These are phyloP conservation scores for Triplophysa rosa DNA, from an alignment of 2,113 vertebrate species.

Conservation along the genomic window DNA sequence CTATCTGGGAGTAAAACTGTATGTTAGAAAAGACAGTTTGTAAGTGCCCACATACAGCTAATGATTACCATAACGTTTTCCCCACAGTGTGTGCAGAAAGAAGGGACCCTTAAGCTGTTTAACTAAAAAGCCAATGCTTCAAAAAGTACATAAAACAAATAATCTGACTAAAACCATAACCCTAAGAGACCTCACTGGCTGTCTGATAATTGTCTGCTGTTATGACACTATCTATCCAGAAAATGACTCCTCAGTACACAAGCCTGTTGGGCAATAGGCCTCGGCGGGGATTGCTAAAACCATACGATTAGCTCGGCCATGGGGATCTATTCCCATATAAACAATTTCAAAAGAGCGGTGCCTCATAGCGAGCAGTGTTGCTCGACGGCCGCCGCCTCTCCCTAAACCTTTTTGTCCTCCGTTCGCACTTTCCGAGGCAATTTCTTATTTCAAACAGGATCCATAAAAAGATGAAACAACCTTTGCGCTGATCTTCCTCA, in stretches of 20 bases:
- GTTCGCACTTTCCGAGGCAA: slow-evolving; percentile 67
- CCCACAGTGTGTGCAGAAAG: slow-evolving; percentile 53
- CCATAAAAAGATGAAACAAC: slow-evolving; percentile 75
- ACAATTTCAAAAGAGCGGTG: slow-evolving; percentile 70
- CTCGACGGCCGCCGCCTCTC: slow-evolving; percentile 35
- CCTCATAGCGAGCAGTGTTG: slow-evolving; percentile 67
- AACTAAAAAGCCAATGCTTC: slow-evolving; percentile 77
- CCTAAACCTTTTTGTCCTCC: slow-evolving; percentile 53
- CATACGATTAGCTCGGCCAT: slow-evolving; percentile 65
- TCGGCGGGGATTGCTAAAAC: slow-evolving; percentile 70
- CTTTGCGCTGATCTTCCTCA: slow-evolving; percentile 68
- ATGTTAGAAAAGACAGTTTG: slow-evolving; percentile 55
- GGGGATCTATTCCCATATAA: slow-evolving; percentile 70
- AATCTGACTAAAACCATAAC: slow-evolving; percentile 77
- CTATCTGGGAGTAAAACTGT: slow-evolving; percentile 62
- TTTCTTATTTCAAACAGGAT: slow-evolving; percentile 69
- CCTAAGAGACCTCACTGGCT: slow-evolving; percentile 74
- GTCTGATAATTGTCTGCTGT: slow-evolving; percentile 79
- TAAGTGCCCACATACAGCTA: slow-evolving; percentile 71
- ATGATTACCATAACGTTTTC: slow-evolving; percentile 73
- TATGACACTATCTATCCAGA: slow-evolving; percentile 77
- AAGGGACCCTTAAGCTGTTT: slow-evolving; percentile 71
- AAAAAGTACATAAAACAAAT: slow-evolving; percentile 79
- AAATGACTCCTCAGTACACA: slow-evolving; percentile 72
- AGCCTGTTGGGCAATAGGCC: slow-evolving; percentile 72